Base-by-base conservation (phyloP, 2,113 vertebrate genomes). In the Phrynosoma platyrhinos region DNA sequence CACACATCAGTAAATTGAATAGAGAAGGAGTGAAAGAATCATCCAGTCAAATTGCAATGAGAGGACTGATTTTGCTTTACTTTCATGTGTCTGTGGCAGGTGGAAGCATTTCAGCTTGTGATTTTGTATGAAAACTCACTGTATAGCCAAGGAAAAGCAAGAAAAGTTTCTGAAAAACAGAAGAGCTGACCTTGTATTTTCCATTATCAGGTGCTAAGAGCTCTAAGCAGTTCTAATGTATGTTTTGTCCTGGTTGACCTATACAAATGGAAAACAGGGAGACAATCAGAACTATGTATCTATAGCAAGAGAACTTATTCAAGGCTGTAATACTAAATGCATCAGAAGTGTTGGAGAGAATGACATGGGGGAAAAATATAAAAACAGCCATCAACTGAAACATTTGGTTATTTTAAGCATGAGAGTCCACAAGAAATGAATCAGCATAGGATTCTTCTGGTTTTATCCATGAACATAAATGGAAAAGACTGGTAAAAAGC, bases 391-490 rank as follows among this genome's bases (percentile, higher is more conserved):
- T 5, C 23, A 23, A 1, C 0, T 84, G 5, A 64, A 47, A 21
- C 0, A 81, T 1, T 1, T 74, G 25, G 13, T 7, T 42, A 0
- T 0, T 2, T 1, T 13, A 74, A 20, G 0, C 1, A 23, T 55
- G 69, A 5, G 0, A 0, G 30, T 53, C 13, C 53, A 76, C 23
- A 0, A 0, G 9, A 36, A 40, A 27, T 23, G 0, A 4, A 0
- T 84, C 27, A 18, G 9, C 13, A 10, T 12, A 21, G 79, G 7
- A 6, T 5, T 27, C 0, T 30, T 27, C 27, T 0, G 4, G 1
- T 40, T n/a, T 82, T 12, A 0, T 1, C 25, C 8, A 3, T 30
- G 2, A n/a, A 5, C 47, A 10, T 0, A 0, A 21, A 0, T 25
- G 23, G 21, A 68, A 27, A 68, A 68, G 5, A 1, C 14, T 47